Conservation (phyloP, 2,888 invertebrate species). For the Andrena dorsata region DNA sequence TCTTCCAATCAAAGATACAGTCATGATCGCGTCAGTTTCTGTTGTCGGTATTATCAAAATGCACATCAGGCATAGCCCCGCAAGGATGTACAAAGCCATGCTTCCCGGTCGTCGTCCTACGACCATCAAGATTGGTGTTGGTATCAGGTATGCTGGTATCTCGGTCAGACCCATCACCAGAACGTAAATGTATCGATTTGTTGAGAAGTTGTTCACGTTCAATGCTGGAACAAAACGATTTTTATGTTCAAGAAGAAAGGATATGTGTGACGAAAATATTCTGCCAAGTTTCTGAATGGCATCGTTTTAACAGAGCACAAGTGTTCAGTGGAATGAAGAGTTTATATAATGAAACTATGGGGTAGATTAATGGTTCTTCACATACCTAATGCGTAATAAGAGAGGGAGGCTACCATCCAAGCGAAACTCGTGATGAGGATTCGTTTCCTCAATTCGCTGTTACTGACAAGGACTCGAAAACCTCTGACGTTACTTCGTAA, state of each 20-base stretch:
- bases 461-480: slow-evolving; percentile 67
- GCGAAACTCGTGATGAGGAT: slow-evolving; percentile 74
- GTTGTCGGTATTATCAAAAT: slow-evolving; percentile 84
- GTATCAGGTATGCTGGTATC: slow-evolving; percentile 86
- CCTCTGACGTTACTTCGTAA: slow-evolving; percentile 64
- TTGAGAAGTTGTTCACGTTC: slow-evolving; percentile 86
- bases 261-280: too few species aligned
- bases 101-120: slow-evolving; percentile 85
- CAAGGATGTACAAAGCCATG: slow-evolving; percentile 84
- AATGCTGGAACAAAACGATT: slow-evolving; percentile 82
- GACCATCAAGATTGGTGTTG: slow-evolving; percentile 85
- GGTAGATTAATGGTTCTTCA: too few species aligned
- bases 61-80: slow-evolving; percentile 85
- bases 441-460: slow-evolving; percentile 73
- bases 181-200: slow-evolving; percentile 86
- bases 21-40: slow-evolving; percentile 72
- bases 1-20: slow-evolving; percentile 86
- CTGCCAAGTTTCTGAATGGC: too few species aligned
- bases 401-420: slow-evolving; percentile 78
- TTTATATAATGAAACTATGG: too few species aligned
- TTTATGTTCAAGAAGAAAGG: background rate
- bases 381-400: slow-evolving; percentile 77
- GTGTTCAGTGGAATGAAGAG: too few species aligned
- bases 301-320: too few species aligned
- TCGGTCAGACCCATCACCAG: slow-evolving; percentile 86